Evolutionary conservation across 1,140 invertebrate genomes (phyloP).

Genomic region (Trinorchestia longiramus): DNA sequence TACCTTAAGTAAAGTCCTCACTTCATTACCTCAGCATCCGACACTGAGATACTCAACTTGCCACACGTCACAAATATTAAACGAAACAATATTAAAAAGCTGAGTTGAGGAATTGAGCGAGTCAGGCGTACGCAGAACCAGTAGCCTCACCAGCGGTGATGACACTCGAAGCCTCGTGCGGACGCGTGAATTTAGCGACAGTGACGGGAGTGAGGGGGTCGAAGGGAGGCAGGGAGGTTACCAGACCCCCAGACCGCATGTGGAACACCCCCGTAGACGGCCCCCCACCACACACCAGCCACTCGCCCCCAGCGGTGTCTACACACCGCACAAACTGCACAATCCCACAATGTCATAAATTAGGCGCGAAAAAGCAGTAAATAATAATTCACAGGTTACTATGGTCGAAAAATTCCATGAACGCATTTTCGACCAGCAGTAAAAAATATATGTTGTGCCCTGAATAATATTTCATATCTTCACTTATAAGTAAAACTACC

Average conservation of each 20-base stretch:
- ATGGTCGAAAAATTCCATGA: too few relatives aligned
- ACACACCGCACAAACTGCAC: conserved; percentile 3
- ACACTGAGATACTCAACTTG: too few relatives aligned
- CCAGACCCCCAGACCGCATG: conserved; percentile 62
- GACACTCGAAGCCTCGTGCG: conserved; percentile 59
- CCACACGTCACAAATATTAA: too few relatives aligned
- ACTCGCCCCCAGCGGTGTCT: conserved; percentile 34
- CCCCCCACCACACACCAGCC: conserved; percentile 64
- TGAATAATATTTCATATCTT: too few relatives aligned
- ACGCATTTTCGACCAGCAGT: too few relatives aligned
- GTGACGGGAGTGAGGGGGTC: conserved; percentile 58
- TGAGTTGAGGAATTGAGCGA: not conserved
- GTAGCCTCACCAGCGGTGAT: conserved; percentile 58
- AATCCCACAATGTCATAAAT: not conserved
- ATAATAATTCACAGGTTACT: too few relatives aligned
- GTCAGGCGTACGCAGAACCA: not conserved
- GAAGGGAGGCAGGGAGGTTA: conserved; percentile 59
- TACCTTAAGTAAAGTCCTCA: too few relatives aligned
- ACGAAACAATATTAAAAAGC: too few relatives aligned
- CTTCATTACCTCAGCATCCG: too few relatives aligned
- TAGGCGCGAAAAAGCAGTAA: too few relatives aligned
- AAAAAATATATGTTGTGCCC: too few relatives aligned
- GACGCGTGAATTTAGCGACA: conserved; percentile 61
- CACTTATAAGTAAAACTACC: too few relatives aligned
- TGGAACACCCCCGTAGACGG: conserved; percentile 64